These are phyloP conservation scores for Lasioglossum lativentre DNA, from an alignment of 2,888 invertebrate genomes.

Conservation along the genomic window DNA sequence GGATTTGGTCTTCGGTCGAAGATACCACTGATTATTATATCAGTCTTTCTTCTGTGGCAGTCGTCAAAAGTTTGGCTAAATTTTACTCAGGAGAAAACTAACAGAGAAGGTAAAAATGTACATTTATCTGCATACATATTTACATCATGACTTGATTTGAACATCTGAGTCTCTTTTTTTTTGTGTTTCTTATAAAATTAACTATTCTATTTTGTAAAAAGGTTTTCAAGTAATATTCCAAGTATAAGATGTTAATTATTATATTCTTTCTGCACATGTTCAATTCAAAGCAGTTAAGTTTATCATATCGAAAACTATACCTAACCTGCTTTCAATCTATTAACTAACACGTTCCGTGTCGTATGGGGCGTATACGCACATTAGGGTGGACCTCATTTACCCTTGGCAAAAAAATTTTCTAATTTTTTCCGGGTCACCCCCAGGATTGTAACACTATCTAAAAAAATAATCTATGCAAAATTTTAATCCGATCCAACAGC, in stretches of 20 bases:
- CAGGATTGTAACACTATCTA: no score
- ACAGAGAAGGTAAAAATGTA: conserved; percentile 61
- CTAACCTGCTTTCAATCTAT: background rate
- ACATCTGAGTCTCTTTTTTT: background rate
- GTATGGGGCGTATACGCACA: background rate
- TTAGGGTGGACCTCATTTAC: no score
- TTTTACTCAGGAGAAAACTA: conserved; percentile 41
- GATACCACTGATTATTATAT: conserved; percentile 62
- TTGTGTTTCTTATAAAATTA: background rate
- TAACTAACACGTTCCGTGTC: background rate
- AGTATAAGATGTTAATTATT: background rate
- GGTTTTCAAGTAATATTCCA: background rate
- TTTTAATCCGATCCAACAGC: no score
- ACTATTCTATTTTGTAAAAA: background rate
- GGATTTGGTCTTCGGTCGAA: conserved; percentile 75
- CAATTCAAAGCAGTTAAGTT: background rate
- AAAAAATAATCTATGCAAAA: no score
- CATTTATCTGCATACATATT: background rate
- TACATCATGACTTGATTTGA: background rate
- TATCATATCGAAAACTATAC: background rate
- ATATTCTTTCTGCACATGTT: background rate
- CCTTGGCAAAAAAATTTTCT: no score
- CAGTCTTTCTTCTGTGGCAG: conserved; percentile 67
- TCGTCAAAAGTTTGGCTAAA: conserved; percentile 62
- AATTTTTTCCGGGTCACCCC: no score